A percentile compares a stretch with the other conserved stretches of the same genome.
Evolutionary conservation across 2,113 vertebrate species (phyloP).

Genomic region (Apteryx owenii): DNA sequence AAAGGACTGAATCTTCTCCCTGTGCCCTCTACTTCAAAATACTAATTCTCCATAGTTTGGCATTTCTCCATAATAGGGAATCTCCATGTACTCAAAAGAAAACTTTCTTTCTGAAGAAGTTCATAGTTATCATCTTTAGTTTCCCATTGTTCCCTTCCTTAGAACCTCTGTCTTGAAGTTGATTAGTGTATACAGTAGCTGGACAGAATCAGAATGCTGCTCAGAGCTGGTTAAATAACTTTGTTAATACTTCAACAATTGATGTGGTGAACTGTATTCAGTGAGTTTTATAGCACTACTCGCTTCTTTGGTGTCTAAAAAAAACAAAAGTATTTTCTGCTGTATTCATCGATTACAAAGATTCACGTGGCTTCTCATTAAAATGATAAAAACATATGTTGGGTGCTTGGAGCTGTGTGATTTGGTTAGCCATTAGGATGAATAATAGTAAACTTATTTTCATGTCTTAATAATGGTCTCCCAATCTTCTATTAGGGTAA

Average conservation of each 20-base stretch:
- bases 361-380: not conserved
- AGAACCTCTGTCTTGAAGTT: conserved; percentile 51
- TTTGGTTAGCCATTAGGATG: conserved; percentile 11
- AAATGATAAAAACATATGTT: not conserved
- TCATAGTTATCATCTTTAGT: conserved; percentile 27
- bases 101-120: not conserved
- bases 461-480: not conserved
- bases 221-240: not conserved
- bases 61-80: conserved; percentile 14
- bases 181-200: conserved; percentile 48
- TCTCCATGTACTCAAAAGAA: not conserved
- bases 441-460: not conserved
- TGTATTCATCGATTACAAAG: conserved; percentile 18
- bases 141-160: not conserved
- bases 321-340: not conserved
- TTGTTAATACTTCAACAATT: conserved; percentile 8
- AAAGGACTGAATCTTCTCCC: conserved; percentile 38
- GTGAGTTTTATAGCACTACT: conserved; percentile 37
- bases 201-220: not conserved
- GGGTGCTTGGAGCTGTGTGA: not conserved
- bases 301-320: conserved; percentile 49
- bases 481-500: not conserved
- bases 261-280: conserved; percentile 12
- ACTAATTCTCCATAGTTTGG: conserved; percentile 49
- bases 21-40: conserved; percentile 57